Conservation (phyloP, 2,113 vertebrate genomes). For the Cyprinodon brontotheroides region DNA sequence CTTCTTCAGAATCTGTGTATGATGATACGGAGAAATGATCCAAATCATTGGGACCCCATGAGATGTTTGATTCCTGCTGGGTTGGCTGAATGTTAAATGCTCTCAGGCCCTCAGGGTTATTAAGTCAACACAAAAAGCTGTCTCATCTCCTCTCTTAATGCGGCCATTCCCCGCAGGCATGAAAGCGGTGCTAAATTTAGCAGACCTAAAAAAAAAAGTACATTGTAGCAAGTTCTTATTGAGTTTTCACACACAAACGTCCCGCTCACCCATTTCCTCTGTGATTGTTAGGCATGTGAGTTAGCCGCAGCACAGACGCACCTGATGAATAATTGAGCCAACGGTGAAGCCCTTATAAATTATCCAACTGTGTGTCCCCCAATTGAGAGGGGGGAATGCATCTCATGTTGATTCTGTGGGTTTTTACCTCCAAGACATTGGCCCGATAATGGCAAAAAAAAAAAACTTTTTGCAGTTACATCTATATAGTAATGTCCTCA, state of each 20-base stretch:
- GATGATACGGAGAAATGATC: slow-evolving; percentile 8
- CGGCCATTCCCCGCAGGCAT: slow-evolving; percentile 46
- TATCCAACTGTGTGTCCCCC: slow-evolving; percentile 58
- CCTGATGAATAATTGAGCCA: slow-evolving; percentile 77
- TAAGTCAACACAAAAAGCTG: slow-evolving; percentile 39
- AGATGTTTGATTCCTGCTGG: not conserved
- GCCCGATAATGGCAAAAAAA: slow-evolving; percentile 2
- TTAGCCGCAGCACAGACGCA: slow-evolving; percentile 44
- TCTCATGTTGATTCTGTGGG: slow-evolving; percentile 23
- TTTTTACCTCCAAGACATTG: slow-evolving; percentile 23
- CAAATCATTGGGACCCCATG: not conserved
- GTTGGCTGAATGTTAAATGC: slow-evolving; percentile 10
- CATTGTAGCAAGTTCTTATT: slow-evolving; percentile 35
- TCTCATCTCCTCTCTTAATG: slow-evolving; percentile 18
- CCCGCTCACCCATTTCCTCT: slow-evolving; percentile 17
- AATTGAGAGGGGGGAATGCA: slow-evolving; percentile 37
- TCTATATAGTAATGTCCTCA: too few species aligned
- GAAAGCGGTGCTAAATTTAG: slow-evolving; percentile 57
- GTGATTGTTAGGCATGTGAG: slow-evolving; percentile 64
- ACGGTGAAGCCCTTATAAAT: slow-evolving; percentile 76
- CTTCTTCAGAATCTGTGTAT: not conserved
- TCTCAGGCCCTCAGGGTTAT: slow-evolving; percentile 27
- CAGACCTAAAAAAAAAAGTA: slow-evolving; percentile 43
- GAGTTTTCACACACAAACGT: slow-evolving; percentile 35
- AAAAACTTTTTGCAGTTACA: not conserved